Conservation (phyloP, 1,140 invertebrate genomes). For the Brachionus rotundiformis region DNA sequence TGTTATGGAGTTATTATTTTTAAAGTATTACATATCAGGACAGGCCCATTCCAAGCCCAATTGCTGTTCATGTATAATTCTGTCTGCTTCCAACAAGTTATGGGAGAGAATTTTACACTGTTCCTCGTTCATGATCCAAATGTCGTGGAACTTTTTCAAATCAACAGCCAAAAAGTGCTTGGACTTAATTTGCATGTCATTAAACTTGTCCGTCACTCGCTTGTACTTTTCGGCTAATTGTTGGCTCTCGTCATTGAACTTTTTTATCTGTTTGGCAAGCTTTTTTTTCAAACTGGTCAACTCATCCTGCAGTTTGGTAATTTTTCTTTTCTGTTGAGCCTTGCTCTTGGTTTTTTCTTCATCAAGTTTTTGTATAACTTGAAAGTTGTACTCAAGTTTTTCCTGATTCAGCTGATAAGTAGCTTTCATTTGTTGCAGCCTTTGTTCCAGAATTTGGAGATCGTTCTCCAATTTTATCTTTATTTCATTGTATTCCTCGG, state of each 20-base stretch:
- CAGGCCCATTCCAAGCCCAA: slow-evolving; percentile 69
- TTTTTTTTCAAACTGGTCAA: slow-evolving; percentile 70
- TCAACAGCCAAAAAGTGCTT: slow-evolving; percentile 71
- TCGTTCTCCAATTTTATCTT: slow-evolving; percentile 64
- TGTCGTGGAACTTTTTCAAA: slow-evolving; percentile 65
- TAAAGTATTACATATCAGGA: slow-evolving; percentile 63
- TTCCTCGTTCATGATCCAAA: slow-evolving; percentile 74
- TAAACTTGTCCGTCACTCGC: slow-evolving; percentile 62
- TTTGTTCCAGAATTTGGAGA: slow-evolving; percentile 71
- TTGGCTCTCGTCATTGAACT: slow-evolving; percentile 64
- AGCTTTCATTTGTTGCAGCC: slow-evolving; percentile 76
- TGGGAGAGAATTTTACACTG: slow-evolving; percentile 68
- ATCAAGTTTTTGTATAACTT: slow-evolving; percentile 78
- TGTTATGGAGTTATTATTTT: slow-evolving; percentile 44
- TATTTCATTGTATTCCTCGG: slow-evolving; percentile 64
- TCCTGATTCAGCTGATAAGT: slow-evolving; percentile 75
- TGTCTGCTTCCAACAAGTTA: slow-evolving; percentile 69
- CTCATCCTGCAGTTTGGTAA: slow-evolving; percentile 72
- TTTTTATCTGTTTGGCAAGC: slow-evolving; percentile 69
- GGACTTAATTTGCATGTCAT: slow-evolving; percentile 63
- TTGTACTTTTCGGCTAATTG: slow-evolving; percentile 63
- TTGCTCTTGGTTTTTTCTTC: slow-evolving; percentile 80
- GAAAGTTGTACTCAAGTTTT: slow-evolving; percentile 83
- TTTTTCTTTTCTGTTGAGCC: slow-evolving; percentile 77
- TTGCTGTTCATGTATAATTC: slow-evolving; percentile 72